phyloP scores from a whole-genome alignment of 2,888 invertebrate species.

The Drosophila pseudotalamancana region DNA sequence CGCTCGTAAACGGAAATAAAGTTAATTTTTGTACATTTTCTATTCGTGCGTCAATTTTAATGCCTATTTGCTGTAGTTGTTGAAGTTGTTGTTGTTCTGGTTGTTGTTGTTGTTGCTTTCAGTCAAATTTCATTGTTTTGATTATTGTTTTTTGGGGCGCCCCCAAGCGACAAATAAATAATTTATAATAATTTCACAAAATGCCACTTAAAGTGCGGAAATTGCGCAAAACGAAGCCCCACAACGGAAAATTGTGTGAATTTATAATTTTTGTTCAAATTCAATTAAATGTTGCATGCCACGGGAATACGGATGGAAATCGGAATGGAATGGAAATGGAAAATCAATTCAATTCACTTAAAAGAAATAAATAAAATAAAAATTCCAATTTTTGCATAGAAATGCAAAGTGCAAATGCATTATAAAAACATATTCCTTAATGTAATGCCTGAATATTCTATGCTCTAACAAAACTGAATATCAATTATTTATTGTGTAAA shows the following conservation, averaged over 20 bases:
- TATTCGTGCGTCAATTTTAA: constrained; percentile 63
- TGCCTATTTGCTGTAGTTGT: constrained; percentile 37
- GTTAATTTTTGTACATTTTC: constrained; percentile 68
- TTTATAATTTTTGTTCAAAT: constrained; percentile 55
- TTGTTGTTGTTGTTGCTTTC: constrained; percentile 21
- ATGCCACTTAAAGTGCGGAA: constrained; percentile 68
- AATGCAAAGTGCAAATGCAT: constrained; percentile 22
- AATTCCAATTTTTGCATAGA: constrained; percentile 12
- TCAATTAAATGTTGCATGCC: constrained; percentile 51
- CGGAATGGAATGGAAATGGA: constrained; percentile 2
- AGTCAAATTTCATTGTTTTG: constrained; percentile 39
- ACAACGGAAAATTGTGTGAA: constrained; percentile 49
- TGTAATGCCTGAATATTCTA: neutral
- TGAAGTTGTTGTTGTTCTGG: constrained; percentile 15
- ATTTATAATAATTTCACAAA: constrained; percentile 69
- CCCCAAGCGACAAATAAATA: constrained; percentile 51
- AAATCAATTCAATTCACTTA: constrained; percentile 29
- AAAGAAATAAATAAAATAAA: constrained; percentile 1
- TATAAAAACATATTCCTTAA: constrained; percentile 1
- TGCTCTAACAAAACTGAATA: constrained; percentile 6
- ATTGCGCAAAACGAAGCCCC: constrained; percentile 52
- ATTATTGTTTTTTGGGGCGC: constrained; percentile 38
- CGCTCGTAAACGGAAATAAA: constrained; percentile 63
- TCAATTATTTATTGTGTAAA: neutral
- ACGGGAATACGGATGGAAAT: neutral